These are phyloP conservation scores for Macrophya alboannulata DNA, from an alignment of 2,888 invertebrate species.

Conservation along the genomic window DNA sequence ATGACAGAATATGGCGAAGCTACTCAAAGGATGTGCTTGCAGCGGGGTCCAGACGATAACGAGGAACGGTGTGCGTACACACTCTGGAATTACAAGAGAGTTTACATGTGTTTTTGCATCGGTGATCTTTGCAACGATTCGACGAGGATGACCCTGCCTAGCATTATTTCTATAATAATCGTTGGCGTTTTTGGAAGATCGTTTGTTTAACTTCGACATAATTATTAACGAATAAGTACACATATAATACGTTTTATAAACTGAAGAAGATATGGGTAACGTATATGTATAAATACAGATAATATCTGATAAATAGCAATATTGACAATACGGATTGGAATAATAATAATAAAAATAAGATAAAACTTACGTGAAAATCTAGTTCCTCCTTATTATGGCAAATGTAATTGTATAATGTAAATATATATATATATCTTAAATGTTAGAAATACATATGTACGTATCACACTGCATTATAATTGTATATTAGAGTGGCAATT, in stretches of 20 bases:
- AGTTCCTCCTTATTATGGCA: neutral
- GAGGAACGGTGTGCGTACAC: constrained; percentile 96
- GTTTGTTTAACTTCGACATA: constrained; percentile 62
- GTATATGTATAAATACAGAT: neutral
- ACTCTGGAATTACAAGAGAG: constrained; percentile 90
- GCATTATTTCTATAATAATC: constrained; percentile 59
- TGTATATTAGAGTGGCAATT: neutral
- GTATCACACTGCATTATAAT: neutral
- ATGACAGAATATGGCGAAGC: constrained; percentile 91
- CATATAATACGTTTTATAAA: neutral
- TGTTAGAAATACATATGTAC: neutral
- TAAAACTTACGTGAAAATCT: neutral
- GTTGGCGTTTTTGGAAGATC: constrained; percentile 63
- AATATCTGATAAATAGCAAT: neutral
- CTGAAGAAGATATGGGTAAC: neutral
- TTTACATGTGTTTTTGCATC: constrained; percentile 95
- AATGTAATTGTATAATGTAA: neutral
- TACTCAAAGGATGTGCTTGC: constrained; percentile 93
- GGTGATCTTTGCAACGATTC: constrained; percentile 92
- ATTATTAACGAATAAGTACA: neutral
- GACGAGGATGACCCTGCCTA: constrained; percentile 58
- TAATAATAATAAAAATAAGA: neutral
- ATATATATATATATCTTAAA: neutral
- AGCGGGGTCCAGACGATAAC: constrained; percentile 92
- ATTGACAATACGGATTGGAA: neutral